Evolutionary conservation across 1,140 invertebrate genomes (phyloP).

Genomic region (Heliconius melpomene): DNA sequence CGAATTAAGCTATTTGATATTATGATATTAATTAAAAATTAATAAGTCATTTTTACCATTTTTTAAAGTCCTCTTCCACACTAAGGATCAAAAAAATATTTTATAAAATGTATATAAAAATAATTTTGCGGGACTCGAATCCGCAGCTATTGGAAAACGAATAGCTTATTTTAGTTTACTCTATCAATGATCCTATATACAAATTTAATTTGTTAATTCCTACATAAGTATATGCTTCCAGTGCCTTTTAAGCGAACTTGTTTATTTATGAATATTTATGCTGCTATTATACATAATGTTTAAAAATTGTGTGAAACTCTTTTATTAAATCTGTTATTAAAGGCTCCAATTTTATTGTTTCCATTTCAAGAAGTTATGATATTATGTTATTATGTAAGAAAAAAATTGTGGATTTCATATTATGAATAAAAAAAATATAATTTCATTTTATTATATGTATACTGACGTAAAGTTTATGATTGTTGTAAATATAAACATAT

Average conservation of each 20-base stretch:
- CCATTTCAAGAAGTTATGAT: background rate
- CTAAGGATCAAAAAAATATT: too few species aligned
- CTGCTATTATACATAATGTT: background rate
- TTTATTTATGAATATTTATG: background rate
- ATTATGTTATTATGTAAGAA: background rate
- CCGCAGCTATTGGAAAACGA: too few species aligned
- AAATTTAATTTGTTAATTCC: background rate
- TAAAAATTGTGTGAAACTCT: background rate
- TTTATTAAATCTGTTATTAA: background rate
- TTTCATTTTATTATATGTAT: background rate
- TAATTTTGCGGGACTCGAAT: too few species aligned
- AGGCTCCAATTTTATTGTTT: background rate
- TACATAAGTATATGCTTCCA: background rate
- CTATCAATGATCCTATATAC: background rate
- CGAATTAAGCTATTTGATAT: too few species aligned
- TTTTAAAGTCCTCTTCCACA: too few species aligned
- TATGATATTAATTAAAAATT: too few species aligned
- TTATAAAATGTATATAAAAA: too few species aligned
- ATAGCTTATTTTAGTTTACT: too few species aligned
- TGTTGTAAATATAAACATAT: constrained; percentile 11
- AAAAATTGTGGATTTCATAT: background rate
- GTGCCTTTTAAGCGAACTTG: background rate
- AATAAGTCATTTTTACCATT: too few species aligned
- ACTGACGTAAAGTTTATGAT: background rate
- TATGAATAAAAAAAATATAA: background rate